Evolutionary conservation across 2,888 invertebrate genomes (phyloP), one percentile per base, ranked within the genome.

Genomic region (Chloroclystis v-ata): DNA sequence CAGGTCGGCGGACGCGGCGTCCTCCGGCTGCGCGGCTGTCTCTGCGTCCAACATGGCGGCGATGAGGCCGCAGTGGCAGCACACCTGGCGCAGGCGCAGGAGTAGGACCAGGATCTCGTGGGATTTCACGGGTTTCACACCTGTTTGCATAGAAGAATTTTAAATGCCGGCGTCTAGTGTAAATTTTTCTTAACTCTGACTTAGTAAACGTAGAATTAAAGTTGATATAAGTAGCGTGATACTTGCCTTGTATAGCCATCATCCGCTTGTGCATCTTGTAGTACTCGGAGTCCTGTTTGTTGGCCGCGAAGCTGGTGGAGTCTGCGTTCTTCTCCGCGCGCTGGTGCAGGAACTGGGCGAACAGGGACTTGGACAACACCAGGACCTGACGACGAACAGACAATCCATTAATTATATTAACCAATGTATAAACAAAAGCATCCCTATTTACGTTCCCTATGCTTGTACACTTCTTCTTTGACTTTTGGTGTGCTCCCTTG

Each of bases 41-140:
- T 80, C 83, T 28, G 68, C 71, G 59, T 88, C 86, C 62, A 90
- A 48, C 90, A 90, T 90, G 72, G 75, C 73, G 13, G 80, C 81
- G 60, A 97, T 94, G 10, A 98, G 89, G 0, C 93, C 92, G 20
- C 97, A 94, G 85, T 98, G 97, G 68, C 95, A 95, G 60, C 77
- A 78, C 45, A 78, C 77, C 73, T 99, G 98, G 0, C 98, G 89
- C 48, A 98, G 79, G 8, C 98, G 90, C 44, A 98, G 78, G 9
- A 98, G 73, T 1, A 97, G 85, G 0, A 97, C 94, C 56, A 98
- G 80, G 73, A 96, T 94, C 78, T 91, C 90, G 87, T 92, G 89
- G 29, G 91, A 89, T 69, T 91, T 86, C 41, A 91, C 90, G 59
- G 91, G 89, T 62, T 90, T 82, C 47, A 85, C 81, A 57, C 86